Evolutionary conservation across 2,797 vertebrate species (phyloP).

Genomic region (Apogon talboti): DNA sequence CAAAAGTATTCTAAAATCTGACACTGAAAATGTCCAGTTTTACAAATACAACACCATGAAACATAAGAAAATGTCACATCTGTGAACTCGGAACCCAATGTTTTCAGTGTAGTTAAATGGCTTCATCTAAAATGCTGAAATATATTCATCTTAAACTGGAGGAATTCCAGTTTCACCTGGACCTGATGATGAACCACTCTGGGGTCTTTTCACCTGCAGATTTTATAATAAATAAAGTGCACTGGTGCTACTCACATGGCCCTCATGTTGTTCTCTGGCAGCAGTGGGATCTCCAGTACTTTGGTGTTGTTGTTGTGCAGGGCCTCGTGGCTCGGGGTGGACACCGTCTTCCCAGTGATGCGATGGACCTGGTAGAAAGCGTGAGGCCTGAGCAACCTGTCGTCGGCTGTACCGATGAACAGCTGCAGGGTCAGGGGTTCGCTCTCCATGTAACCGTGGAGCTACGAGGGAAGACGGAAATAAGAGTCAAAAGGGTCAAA

Average conservation of each 20-base stretch:
- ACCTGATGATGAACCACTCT: no score
- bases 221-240: not conserved
- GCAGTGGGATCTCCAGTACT: constrained; percentile 95
- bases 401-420: constrained; percentile 99
- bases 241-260: constrained; percentile 91
- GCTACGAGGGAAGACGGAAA: constrained; percentile 86
- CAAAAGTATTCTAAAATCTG: no score
- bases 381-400: constrained; percentile 95
- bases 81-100: no score
- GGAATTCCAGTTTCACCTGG: no score
- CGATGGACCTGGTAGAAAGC: constrained; percentile 99
- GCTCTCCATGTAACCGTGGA: constrained; percentile 95
- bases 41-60: no score
- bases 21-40: no score
- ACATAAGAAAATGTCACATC: no score
- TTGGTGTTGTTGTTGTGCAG: constrained; percentile 98
- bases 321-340: constrained; percentile 95
- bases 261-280: constrained; percentile 97
- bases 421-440: constrained; percentile 97
- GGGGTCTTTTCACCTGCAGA: not conserved
- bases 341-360: constrained; percentile 98
- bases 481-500: constrained; percentile 15
- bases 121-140: no score
- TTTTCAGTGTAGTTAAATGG: no score
- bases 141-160: no score